Evolutionary conservation across 2,113 vertebrate genomes (phyloP), one percentile per base, ranked within the genome.

Genomic region (Chitala chitala): DNA sequence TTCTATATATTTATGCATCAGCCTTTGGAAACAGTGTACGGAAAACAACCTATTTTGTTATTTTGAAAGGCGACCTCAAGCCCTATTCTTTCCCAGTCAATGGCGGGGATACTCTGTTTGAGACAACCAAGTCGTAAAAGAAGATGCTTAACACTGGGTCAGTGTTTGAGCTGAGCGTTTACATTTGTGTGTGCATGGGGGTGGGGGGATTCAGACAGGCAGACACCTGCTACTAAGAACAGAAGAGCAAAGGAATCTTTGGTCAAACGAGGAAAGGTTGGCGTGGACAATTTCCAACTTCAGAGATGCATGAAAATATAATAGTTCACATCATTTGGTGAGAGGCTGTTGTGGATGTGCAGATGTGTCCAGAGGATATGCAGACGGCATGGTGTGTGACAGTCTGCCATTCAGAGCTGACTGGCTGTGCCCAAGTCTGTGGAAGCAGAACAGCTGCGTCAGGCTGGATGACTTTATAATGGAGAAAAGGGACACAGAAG

Each of bases 1-100:
- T 73, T 73, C 72, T 48, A 31, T 10, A 31, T 63, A 50, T 51
- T 64, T 64, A 61, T 73, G 44, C 13, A 22, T 63, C 44, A 15
- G 26, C 64, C 51, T 22, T 31, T 33, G 56, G 58, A 73, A 73
- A 73, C 38, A 17, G n/a, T 58, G 15, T 13, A 9, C 26, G 33
- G 44, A 69, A 69, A 33, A 53, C 13, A 44, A 44, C 31, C 7
- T 0, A 36, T 33, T 70, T 9, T 29, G 46, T 3, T 3, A 7
- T 36, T 59, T 51, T 13, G 29, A 33, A 73, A 29, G 15, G 48
- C 36, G 44, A 22, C 54, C 54, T 24, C 22, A 42, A 20, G 12
- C 53, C 17, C 22, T 24, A 38, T 33, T 55, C 31, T 72, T 72
- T 50, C 53, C 51, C 31, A 50, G 12, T 7, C 33, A 15, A 17